phyloP scores from a whole-genome alignment of 2,888 invertebrate species.

The Esperia sulphurella region DNA sequence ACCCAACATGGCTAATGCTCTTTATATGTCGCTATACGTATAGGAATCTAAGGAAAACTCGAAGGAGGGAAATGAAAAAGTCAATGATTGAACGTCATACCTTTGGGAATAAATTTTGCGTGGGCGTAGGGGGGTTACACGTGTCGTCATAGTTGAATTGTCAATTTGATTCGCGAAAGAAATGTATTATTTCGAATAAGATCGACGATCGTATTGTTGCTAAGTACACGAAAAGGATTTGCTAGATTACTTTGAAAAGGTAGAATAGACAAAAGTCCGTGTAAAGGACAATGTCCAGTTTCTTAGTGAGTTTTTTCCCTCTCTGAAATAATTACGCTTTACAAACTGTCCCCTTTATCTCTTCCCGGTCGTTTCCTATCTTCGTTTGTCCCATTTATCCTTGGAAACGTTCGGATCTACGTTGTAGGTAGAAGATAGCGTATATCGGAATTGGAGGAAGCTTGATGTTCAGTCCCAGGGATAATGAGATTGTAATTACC shows the following conservation, averaged over 20 bases:
- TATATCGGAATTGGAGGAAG: neutral
- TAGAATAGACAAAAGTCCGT: constrained; percentile 14
- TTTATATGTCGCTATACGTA: constrained; percentile 21
- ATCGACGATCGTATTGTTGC: constrained; percentile 8
- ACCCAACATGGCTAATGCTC: constrained; percentile 46
- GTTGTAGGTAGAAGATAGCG: constrained; percentile 1
- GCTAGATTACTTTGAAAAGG: constrained; percentile 9
- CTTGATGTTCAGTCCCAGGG: constrained; percentile 5
- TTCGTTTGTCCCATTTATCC: constrained; percentile 50
- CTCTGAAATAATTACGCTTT: constrained; percentile 58
- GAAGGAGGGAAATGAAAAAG: constrained; percentile 46
- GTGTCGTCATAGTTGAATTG: constrained; percentile 58
- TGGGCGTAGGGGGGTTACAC: constrained; percentile 40
- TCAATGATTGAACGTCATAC: constrained; percentile 75
- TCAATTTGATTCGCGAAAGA: constrained; percentile 48
- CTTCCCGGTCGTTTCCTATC: constrained; percentile 45
- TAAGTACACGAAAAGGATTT: constrained; percentile 1
- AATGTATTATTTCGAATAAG: constrained; percentile 21
- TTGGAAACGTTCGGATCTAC: constrained; percentile 18
- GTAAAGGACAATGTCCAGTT: constrained; percentile 16
- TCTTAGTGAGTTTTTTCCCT: constrained; percentile 24
- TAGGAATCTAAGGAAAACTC: constrained; percentile 30
- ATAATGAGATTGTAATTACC: constrained; percentile 14
- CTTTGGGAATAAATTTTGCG: constrained; percentile 71
- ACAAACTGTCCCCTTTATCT: constrained; percentile 58